Base-by-base conservation (phyloP, 2,797 vertebrate species). In the Bradypodion pumilum region DNA sequence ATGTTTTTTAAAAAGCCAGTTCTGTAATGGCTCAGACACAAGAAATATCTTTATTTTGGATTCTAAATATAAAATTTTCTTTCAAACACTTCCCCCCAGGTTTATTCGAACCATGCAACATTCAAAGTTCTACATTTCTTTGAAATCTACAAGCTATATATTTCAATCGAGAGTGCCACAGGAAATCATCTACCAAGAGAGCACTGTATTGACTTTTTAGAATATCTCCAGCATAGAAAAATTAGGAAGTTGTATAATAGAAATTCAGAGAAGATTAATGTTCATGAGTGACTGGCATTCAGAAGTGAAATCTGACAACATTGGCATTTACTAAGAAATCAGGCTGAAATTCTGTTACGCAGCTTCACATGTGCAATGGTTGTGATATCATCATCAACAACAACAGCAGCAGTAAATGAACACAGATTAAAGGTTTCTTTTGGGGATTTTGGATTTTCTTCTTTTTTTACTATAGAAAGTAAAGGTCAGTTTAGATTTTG, bases 31-130 rank as follows among this genome's bases (percentile, higher is more conserved):
- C 23, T 63, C 52, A 85, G 63, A 70, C 81, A 81, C 52, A 87
- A 25, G 23, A 25, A 82, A 8, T 63, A 29, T 68, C 72, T 49
- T 23, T 78, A 0, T 42, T 79, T 85, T 69, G 29, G 46, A 85
- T 6, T 49, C 60, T 32, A 6, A 82, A 74, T 82, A 80, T 6
- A 7, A 8, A 78, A 75, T n/a, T 77, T 74, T 46, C 78, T 79
- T 73, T 73, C 74, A 56, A 81, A 90, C 84, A 88, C 83, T 78
- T 83, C 77, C 13, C 77, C 13, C 27, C 7, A 84, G 49, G 46
- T 68, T 7, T 44, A 1, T 74, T 32, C 21, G 90, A 85, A 21
- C 76, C 83, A 85, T 86, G 80, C 73, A 60, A 21, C 32, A 37
- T 8, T 1, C 6, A 3, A 70, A 25, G 13, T 70, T 62, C 40